Conservation (phyloP, 64 coral and sea anemone genomes). For the Astreopora myriophthalma region DNA sequence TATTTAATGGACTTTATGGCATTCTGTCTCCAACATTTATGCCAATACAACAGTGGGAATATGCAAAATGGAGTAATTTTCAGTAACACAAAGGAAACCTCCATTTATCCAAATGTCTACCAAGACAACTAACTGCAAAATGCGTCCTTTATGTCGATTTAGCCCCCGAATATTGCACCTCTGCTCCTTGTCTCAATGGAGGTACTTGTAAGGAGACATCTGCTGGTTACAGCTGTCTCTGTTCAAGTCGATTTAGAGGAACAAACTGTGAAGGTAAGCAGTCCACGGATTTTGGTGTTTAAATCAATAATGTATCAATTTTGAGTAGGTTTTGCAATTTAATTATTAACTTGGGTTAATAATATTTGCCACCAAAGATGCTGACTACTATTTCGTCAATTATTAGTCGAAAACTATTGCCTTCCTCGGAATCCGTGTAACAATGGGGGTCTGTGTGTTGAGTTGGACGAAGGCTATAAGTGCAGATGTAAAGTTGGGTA, state of each 20-base stretch:
- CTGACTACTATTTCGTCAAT: neutral
- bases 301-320: no score
- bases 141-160: neutral
- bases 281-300: neutral
- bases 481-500: constrained; percentile 92
- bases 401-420: constrained; percentile 89
- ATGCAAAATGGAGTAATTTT: no score
- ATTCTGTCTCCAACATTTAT: no score
- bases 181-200: constrained; percentile 74
- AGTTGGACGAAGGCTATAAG: constrained; percentile 70
- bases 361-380: neutral
- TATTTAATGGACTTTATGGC: no score
- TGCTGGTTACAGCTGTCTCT: constrained; percentile 74
- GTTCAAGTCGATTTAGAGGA: constrained; percentile 80
- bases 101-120: no score
- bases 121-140: neutral
- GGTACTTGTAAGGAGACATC: constrained; percentile 76
- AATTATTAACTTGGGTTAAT: neutral
- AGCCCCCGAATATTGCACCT: constrained; percentile 77
- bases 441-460: constrained; percentile 75
- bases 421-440: constrained; percentile 78
- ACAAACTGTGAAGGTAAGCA: constrained; percentile 85
- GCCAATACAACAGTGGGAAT: no score
- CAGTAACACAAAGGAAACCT: no score
- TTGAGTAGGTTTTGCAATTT: neutral